phyloP scores from a whole-genome alignment of 2,797 vertebrate genomes.

The Poeciliopsis turneri region DNA sequence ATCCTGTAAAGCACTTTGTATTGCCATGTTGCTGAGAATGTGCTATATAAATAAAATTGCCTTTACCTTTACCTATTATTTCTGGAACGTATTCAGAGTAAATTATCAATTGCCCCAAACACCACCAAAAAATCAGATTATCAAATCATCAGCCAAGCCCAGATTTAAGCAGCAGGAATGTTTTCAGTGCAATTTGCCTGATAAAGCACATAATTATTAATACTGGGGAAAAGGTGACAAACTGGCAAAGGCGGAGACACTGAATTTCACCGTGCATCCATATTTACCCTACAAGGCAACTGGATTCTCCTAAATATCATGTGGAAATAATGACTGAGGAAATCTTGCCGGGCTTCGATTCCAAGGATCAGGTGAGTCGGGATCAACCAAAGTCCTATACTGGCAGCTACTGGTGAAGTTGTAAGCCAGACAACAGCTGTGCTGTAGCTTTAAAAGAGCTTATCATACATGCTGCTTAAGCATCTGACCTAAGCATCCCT shows the following conservation, averaged over 20 bases:
- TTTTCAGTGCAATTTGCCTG: not conserved
- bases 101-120: not conserved
- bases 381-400: conserved; percentile 1
- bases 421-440: conserved; percentile 5
- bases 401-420: not conserved
- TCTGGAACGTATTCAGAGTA: not conserved
- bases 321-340: not conserved
- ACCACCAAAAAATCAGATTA: not conserved
- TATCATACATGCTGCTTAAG: conserved; percentile 2
- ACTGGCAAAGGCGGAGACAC: not conserved
- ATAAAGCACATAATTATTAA: not conserved
- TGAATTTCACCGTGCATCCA: not conserved
- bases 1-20: too few species aligned
- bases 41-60: too few species aligned
- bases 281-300: not conserved
- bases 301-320: not conserved
- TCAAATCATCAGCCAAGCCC: not conserved
- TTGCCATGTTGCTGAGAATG: too few species aligned
- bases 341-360: not conserved
- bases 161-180: not conserved
- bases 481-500: not conserved
- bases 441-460: conserved; percentile 10
- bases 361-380: not conserved
- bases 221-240: not conserved
- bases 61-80: not conserved